Evolutionary conservation across 1,140 invertebrate species (phyloP), one percentile per base, ranked within the genome.

Genomic region (Rhyacophila brunnea): DNA sequence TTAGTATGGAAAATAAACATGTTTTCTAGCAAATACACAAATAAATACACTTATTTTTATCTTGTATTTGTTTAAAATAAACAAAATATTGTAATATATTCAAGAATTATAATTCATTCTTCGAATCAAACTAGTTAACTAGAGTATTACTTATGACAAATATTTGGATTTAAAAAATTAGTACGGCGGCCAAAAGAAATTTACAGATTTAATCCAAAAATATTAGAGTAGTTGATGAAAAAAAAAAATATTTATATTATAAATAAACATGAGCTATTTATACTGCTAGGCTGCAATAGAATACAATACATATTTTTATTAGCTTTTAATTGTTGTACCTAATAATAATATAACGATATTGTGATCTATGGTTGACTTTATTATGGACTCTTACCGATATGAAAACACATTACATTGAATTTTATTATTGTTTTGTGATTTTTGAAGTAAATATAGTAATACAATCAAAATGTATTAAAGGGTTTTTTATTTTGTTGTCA

Each of bases 131-230:
- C 23, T 13, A 40, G 38, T 3, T 5, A 5, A 9, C 23, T 13
- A 40, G 38, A 40, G 38, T 40, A 40, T 40, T 40, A 40, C 23
- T n/a, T 13, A 40, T 40, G 38, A 40, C 38, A 40, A 40, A 40
- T 40, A 40, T 40, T 35, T 40, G 38, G 38, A 40, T 13, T 40
- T 40, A 40, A n/a, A n/a, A 13, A 40, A 15, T 13, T n/a, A 40
- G 38, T 13, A 40, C 3, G 38, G 38, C 11, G 38, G 38, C 38
- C 38, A 40, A 40, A 40, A 40, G 38, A 6, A 40, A 40, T 13
- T 40, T 40, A 40, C 38, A 40, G 38, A 40, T 40, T 40, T 40
- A 40, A 13, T 40, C 38, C 38, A 40, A 40, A 40, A 40, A 5
- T 28, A 28, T n/a, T 40, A 40, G 23, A 28, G 4, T 28, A 5